A percentile compares a stretch with the other conserved stretches of the same genome.
Conservation (phyloP, 1,140 invertebrate species). For the Andricus grossulariae region DNA sequence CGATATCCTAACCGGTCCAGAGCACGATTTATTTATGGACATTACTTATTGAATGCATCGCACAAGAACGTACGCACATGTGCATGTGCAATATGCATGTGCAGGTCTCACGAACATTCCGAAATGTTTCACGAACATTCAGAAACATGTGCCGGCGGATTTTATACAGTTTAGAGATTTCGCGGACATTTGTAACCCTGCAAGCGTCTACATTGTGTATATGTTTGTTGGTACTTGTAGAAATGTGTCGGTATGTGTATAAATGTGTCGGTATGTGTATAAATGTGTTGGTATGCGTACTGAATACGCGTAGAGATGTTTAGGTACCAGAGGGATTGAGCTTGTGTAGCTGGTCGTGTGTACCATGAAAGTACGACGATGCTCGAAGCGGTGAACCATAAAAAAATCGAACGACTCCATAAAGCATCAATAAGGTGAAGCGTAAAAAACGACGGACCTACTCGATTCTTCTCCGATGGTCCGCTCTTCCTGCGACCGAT, state of each 20-base stretch:
- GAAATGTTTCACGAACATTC: conserved; percentile 32
- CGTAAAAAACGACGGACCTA: conserved; percentile 35
- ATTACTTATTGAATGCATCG: conserved; percentile 60
- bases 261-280: no score
- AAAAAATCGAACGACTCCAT: conserved; percentile 40
- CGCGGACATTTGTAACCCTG: conserved; percentile 1
- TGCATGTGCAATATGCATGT: conserved; percentile 26
- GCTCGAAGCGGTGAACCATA: conserved; percentile 34
- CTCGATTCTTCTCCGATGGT: conserved; percentile 19
- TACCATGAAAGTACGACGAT: conserved; percentile 30
- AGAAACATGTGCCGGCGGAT: conserved; percentile 18
- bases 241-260: no score
- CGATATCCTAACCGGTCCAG: conserved; percentile 59
- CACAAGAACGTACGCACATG: conserved; percentile 36
- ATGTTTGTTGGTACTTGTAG: no score
- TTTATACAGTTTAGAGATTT: conserved; percentile 23
- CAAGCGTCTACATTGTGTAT: not conserved
- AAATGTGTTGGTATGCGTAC: no score
- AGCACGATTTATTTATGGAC: conserved; percentile 58
- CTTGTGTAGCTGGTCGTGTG: conserved; percentile 7
- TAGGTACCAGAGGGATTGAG: not conserved
- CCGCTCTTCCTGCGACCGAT: conserved; percentile 4
- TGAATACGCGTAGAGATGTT: not conserved
- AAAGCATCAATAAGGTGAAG: conserved; percentile 34
- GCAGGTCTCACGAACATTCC: conserved; percentile 30